Conservation (phyloP, 1,140 invertebrate species). For the Triops cancriformis region DNA sequence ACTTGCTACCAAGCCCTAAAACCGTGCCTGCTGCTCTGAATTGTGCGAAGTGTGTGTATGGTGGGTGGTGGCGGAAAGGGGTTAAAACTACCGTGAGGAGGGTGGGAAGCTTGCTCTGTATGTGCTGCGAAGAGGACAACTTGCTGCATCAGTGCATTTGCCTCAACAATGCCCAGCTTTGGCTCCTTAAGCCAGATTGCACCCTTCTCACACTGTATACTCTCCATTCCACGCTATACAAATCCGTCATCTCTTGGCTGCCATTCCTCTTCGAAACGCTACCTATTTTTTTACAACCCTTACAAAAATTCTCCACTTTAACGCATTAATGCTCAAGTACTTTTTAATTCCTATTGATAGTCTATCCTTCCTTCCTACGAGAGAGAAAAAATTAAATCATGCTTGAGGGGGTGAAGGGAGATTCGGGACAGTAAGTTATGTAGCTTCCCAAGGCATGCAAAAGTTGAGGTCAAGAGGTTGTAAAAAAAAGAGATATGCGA, state of each 20-base stretch:
- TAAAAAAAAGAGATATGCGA: background rate
- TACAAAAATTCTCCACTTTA: no score
- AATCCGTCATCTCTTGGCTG: background rate
- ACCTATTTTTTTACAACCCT: background rate
- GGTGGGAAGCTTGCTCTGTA: background rate
- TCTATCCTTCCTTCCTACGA: no score
- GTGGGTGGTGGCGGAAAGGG: background rate
- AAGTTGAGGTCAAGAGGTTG: background rate
- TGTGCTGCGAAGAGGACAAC: background rate
- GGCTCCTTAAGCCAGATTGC: constrained; percentile 8
- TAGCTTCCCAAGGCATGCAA: no score
- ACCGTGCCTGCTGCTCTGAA: background rate
- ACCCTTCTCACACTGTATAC: constrained; percentile 10
- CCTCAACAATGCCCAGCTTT: constrained; percentile 12
- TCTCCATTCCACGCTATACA: background rate
- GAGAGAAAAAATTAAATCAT: no score
- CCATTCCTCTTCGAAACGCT: background rate
- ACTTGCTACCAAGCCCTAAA: constrained; percentile 7
- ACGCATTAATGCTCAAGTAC: no score
- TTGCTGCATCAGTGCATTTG: constrained; percentile 10
- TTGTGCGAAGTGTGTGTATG: background rate
- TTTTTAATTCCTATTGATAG: no score
- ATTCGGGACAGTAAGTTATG: no score
- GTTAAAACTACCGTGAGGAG: background rate
- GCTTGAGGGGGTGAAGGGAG: no score